Evolutionary conservation across 2,888 invertebrate species (phyloP).

Genomic region (Drosophila lacicola): DNA sequence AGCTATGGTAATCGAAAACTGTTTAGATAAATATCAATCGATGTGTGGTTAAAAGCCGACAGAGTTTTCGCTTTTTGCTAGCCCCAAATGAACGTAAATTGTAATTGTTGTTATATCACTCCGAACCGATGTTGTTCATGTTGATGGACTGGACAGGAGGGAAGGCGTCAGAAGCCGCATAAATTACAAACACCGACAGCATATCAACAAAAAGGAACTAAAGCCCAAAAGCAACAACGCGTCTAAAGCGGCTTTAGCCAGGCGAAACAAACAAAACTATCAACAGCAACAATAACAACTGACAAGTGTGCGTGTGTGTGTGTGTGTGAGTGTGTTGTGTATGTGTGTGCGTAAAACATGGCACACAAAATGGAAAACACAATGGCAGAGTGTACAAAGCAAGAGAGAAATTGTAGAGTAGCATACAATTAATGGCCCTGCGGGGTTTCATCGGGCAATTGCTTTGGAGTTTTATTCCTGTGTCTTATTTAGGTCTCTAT

Average conservation of each 20-base stretch:
- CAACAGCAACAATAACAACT: constrained; percentile 43
- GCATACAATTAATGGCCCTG: constrained; percentile 79
- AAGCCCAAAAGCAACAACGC: constrained; percentile 56
- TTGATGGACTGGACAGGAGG: constrained; percentile 9
- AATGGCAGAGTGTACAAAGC: constrained; percentile 33
- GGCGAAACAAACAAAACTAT: constrained; percentile 66
- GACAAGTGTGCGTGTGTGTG: constrained; percentile 16
- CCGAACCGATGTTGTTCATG: constrained; percentile 21
- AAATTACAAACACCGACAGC: constrained; percentile 75
- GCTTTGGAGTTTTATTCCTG: constrained; percentile 48
- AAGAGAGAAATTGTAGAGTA: constrained; percentile 53
- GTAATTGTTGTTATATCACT: constrained; percentile 42
- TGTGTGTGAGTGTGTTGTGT: constrained; percentile 19
- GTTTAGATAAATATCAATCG: not conserved
- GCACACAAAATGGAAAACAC: constrained; percentile 44
- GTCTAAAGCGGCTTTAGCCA: constrained; percentile 69
- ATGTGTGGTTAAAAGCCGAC: constrained; percentile 1
- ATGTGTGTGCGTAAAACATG: constrained; percentile 37
- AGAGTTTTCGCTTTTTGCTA: not conserved
- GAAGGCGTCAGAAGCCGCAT: constrained; percentile 70
- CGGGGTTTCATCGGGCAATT: constrained; percentile 73
- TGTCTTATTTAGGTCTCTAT: constrained; percentile 34
- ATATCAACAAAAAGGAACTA: constrained; percentile 61
- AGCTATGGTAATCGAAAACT: not conserved
- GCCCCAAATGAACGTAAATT: constrained; percentile 41